Evolutionary conservation across 2,113 vertebrate species (phyloP).

Genomic region (Grammomys dolichurus): DNA sequence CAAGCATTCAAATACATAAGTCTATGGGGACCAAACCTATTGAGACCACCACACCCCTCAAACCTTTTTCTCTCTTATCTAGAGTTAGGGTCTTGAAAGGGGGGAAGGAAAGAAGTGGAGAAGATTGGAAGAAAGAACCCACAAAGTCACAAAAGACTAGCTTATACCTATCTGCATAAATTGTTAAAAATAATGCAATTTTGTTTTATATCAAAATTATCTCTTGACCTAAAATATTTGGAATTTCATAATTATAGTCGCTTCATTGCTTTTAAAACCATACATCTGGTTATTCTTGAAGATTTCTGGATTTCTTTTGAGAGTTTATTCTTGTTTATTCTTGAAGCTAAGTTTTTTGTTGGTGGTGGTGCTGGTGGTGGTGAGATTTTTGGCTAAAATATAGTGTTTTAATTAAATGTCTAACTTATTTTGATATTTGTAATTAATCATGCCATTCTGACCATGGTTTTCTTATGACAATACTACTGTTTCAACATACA

Average conservation of each 20-base stretch:
- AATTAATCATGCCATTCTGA: not conserved
- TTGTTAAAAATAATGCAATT: constrained; percentile 11
- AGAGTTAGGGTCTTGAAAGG: no score
- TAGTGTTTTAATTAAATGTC: not conserved
- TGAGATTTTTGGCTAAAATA: constrained; percentile 44
- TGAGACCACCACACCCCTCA: no score
- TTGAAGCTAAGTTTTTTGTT: constrained; percentile 15
- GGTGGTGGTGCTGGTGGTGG: no score
- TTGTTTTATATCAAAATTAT: not conserved
- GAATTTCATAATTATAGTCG: not conserved
- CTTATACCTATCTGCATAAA: not conserved
- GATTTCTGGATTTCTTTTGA: constrained; percentile 22
- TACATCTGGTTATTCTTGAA: constrained; percentile 15
- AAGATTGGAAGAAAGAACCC: no score
- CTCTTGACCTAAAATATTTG: constrained; percentile 24
- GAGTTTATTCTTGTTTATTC: constrained; percentile 11
- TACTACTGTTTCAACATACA: not conserved
- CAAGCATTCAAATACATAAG: no score
- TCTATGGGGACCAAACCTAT: no score
- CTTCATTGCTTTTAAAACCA: not conserved
- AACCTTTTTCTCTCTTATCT: no score
- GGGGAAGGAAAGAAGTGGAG: no score
- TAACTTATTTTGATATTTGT: constrained; percentile 31
- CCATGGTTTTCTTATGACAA: not conserved
- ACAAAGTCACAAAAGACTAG: no score